These are phyloP conservation scores for Chloroceryle amazona DNA, from an alignment of 2,797 vertebrate genomes.

Conservation along the genomic window DNA sequence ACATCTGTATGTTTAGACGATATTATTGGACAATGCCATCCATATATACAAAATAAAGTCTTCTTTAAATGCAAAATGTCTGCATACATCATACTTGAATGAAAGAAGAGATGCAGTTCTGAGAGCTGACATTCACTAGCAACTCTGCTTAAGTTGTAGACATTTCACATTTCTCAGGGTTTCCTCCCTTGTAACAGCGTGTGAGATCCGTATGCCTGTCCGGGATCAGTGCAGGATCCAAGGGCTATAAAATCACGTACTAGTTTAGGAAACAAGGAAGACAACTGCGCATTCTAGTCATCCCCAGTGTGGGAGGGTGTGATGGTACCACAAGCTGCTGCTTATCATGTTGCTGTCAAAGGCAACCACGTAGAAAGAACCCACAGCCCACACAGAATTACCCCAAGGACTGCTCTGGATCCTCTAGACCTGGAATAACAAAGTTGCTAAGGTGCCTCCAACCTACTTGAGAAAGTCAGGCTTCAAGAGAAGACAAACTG, in stretches of 20 bases:
- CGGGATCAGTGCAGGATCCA: background rate
- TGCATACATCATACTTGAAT: background rate
- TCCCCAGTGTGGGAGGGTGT: background rate
- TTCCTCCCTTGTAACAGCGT: background rate
- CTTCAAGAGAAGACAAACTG: background rate
- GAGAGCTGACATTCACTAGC: background rate
- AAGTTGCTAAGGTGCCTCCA: background rate
- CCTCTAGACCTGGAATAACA: background rate
- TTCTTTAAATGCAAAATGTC: background rate
- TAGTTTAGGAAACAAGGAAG: constrained; percentile 67
- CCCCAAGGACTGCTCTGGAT: background rate
- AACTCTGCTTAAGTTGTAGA: background rate
- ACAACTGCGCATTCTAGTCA: constrained; percentile 64
- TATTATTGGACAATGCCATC: background rate
- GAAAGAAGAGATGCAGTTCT: background rate
- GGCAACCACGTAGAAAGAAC: background rate
- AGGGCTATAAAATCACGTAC: constrained; percentile 26
- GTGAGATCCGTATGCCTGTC: background rate
- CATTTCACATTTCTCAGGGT: background rate
- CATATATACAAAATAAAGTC: background rate
- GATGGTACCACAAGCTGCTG: constrained; percentile 51
- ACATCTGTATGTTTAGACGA: background rate
- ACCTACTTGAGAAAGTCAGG: background rate
- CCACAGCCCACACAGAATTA: background rate
- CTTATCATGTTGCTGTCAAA: constrained; percentile 34